Evolutionary conservation across 2,113 vertebrate genomes (phyloP).

Genomic region (rabbit (Oryctolagus cuniculus)): mOryCun1.1 NC_091442.1:9143501-9144000

Average conservation of each 20-base stretch:
- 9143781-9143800: constrained; percentile 83
- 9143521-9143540: constrained; percentile 86
- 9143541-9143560: constrained; percentile 84
- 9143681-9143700: constrained; percentile 96
- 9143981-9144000: constrained; percentile 86
- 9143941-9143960: constrained; percentile 85
- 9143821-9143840: not conserved
- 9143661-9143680: constrained; percentile 88
- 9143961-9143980: constrained; percentile 89
- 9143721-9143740: constrained; percentile 93
- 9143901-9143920: constrained; percentile 62
- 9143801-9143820: constrained; percentile 53
- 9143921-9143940: constrained; percentile 65
- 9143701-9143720: constrained; percentile 95
- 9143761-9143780: constrained; percentile 81
- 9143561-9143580: constrained; percentile 88
- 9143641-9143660: constrained; percentile 88
- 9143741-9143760: constrained; percentile 91
- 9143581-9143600: constrained; percentile 88
- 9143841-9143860: constrained; percentile 71
- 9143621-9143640: constrained; percentile 84
- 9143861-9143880: constrained; percentile 23
- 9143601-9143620: constrained; percentile 88
- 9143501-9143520: constrained; percentile 95
- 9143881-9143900: constrained; percentile 55